These are phyloP conservation scores for Teleogryllus oceanicus DNA, from an alignment of 2,888 invertebrate species.

Conservation along the genomic window DNA sequence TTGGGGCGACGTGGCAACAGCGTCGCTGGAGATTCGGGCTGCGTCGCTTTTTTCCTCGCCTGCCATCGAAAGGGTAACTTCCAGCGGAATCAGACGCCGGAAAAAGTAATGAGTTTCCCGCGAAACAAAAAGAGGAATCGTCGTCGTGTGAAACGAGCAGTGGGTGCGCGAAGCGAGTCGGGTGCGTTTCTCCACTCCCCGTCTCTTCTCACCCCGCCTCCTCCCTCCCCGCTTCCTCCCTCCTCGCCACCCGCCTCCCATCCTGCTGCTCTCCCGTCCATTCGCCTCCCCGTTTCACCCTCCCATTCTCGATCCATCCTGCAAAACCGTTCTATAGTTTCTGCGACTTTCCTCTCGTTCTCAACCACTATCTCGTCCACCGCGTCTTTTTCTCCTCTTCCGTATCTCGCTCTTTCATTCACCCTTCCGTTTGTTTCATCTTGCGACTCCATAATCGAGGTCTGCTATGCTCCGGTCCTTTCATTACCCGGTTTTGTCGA, in stretches of 20 bases:
- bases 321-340: neutral
- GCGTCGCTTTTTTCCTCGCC: neutral
- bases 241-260: too few species aligned
- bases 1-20: neutral
- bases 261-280: too few species aligned
- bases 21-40: neutral
- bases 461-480: too few species aligned
- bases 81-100: neutral
- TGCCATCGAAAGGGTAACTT: neutral
- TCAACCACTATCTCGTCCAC: too few species aligned
- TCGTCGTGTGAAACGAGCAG: constrained; percentile 18
- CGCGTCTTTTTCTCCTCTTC: too few species aligned
- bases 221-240: neutral
- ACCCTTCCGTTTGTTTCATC: too few species aligned
- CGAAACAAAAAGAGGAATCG: neutral
- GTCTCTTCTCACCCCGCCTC: neutral
- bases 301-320: neutral
- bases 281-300: too few species aligned
- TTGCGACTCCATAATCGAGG: too few species aligned
- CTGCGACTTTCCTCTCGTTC: too few species aligned
- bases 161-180: neutral
- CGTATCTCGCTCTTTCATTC: too few species aligned
- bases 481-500: too few species aligned
- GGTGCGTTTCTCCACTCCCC: neutral
- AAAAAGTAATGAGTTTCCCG: constrained; percentile 9